Evolutionary conservation across 2,888 invertebrate species (phyloP).

Genomic region (Perizoma flavofasciatum): DNA sequence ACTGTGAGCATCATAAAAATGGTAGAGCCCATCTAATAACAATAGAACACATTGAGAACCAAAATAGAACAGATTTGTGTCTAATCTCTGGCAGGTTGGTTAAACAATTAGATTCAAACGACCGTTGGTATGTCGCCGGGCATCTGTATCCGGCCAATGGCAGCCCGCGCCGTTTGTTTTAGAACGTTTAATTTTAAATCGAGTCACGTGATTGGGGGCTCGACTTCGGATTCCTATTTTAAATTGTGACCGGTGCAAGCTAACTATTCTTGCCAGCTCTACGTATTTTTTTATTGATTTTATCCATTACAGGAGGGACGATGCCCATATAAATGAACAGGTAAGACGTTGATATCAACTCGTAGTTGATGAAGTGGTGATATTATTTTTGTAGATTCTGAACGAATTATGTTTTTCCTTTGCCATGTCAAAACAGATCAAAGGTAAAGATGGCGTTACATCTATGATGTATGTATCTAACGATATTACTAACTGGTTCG

Average conservation of each 20-base stretch:
- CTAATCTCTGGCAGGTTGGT: slow-evolving; percentile 12
- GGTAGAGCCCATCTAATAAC: not conserved
- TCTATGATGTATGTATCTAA: too few relatives aligned
- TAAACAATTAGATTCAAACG: slow-evolving; percentile 29
- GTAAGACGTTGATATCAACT: too few relatives aligned
- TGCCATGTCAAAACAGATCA: too few relatives aligned
- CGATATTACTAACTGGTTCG: too few relatives aligned
- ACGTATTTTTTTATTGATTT: slow-evolving; percentile 18
- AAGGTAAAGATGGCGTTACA: too few relatives aligned
- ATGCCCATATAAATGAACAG: too few relatives aligned
- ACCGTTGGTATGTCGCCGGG: slow-evolving; percentile 33
- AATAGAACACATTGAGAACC: not conserved
- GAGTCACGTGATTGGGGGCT: slow-evolving; percentile 60
- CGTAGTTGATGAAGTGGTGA: too few relatives aligned
- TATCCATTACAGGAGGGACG: too few relatives aligned
- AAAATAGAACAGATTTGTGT: slow-evolving; percentile 8
- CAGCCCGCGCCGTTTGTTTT: slow-evolving; percentile 37
- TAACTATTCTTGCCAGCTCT: slow-evolving; percentile 38
- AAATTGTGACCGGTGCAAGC: slow-evolving; percentile 40
- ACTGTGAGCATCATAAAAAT: too few relatives aligned
- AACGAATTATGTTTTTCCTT: too few relatives aligned
- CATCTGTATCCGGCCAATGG: slow-evolving; percentile 46
- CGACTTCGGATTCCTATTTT: slow-evolving; percentile 44
- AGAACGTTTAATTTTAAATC: slow-evolving; percentile 50
- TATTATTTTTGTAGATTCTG: too few relatives aligned